phyloP scores from a whole-genome alignment of 2,113 vertebrate species.

The Leucopsar rothschildi region DNA sequence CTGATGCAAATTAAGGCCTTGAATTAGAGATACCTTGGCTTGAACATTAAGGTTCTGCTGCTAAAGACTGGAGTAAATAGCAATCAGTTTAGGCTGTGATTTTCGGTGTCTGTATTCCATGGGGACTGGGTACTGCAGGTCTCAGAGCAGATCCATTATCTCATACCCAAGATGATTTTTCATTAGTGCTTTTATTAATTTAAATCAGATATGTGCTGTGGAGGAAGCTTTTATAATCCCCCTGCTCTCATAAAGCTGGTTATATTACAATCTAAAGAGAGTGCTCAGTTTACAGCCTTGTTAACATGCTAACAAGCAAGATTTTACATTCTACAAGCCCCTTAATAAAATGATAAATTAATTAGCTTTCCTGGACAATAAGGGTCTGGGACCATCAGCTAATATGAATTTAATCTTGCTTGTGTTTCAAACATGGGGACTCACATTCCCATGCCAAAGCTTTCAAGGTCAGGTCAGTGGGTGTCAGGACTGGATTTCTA shows the following conservation, averaged over 20 bases:
- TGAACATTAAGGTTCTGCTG: neutral
- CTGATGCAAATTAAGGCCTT: neutral
- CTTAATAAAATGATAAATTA: constrained; percentile 38
- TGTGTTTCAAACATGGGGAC: neutral
- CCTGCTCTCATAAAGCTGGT: neutral
- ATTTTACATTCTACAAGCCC: constrained; percentile 3
- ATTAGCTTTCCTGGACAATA: constrained; percentile 28
- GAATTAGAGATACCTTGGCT: neutral
- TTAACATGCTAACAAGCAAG: constrained; percentile 27
- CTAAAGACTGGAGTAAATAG: neutral
- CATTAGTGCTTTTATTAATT: constrained; percentile 45
- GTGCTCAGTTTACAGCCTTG: constrained; percentile 17
- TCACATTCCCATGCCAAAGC: neutral
- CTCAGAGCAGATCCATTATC: neutral
- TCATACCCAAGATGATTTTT: constrained; percentile 17
- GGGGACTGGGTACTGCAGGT: neutral
- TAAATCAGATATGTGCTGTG: neutral
- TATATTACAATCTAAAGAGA: constrained; percentile 29
- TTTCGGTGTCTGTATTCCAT: neutral
- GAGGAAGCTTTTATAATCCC: constrained; percentile 16
- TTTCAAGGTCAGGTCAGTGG: neutral
- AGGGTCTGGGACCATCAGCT: neutral
- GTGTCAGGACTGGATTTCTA: neutral
- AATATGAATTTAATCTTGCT: neutral
- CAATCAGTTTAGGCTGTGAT: neutral